Base-by-base conservation (phyloP, 2,113 vertebrate species). In the Takifugu bimaculatus region DNA sequence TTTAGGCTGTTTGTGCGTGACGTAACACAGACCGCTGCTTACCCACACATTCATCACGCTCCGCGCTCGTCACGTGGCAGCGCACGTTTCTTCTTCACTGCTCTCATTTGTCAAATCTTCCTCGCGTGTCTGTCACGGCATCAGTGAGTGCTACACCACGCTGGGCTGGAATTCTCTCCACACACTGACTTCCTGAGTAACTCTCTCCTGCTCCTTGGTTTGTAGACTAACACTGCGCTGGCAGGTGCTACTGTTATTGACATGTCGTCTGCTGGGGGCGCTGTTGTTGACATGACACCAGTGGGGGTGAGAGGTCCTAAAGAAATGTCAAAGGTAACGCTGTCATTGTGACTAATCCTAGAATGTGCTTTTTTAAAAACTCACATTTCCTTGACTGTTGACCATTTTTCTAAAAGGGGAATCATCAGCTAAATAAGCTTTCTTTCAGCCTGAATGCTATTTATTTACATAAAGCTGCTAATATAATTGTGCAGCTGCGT, bases 151-250 rank as follows among this genome's bases (percentile, higher is more conserved):
- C 14, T 72, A 44, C 44, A 7, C 68, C 43, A 27, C 12, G 15
- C 68, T 67, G 32, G 57, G 50, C 59, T 43, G 53, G 25, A 59
- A 64, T n/a, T 48, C 25, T 54, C 58, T 4, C 53, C 44, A 45
- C 44, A 45, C 9, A 29, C 64, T 65, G 56, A 50, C 25, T 13
- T 49, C 43, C 25, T 27, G 25, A 67, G 57, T 80, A 73, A 78
- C 63, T 70, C 53, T 65, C 28, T 65, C 28, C 6, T 78, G 61
- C 74, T 60, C 70, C 49, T 83, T 75, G 60, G 48, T 74, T 81
- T 80, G 51, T 78, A 87, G 88, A 82, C 78, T 81, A 85, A 85
- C 80, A 65, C 70, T 50, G 35, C 11, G 10, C 42, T 6, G 11
- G 28, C 60, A 25, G 54, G 51, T 59, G 74, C 66, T 56, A 62